Evolutionary conservation across 1,140 invertebrate species (phyloP).

Genomic region (Trichonephila clavata): DNA sequence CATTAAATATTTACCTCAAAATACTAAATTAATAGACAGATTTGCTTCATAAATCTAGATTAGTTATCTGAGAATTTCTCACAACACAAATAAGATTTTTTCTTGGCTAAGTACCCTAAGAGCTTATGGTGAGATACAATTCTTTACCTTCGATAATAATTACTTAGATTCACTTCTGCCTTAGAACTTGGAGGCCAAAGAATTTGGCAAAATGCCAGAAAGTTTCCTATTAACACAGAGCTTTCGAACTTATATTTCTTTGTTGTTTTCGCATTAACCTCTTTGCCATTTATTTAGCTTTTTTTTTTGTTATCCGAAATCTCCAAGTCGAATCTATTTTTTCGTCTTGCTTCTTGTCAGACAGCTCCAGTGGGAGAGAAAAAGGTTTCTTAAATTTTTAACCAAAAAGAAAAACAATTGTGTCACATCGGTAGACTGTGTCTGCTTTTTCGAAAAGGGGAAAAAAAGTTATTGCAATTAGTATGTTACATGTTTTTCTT

Average conservation of each 20-base stretch:
- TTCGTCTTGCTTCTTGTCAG: not conserved
- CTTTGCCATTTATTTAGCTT: not conserved
- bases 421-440: not conserved
- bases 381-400: not conserved
- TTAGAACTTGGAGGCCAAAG: conserved; percentile 14
- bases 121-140: conserved; percentile 33
- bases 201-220: conserved; percentile 42
- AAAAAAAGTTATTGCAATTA: no score
- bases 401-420: not conserved
- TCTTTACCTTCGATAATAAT: conserved; percentile 42
- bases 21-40: conserved; percentile 44
- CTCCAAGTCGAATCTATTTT: not conserved
- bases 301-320: not conserved
- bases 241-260: conserved; percentile 41
- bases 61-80: conserved; percentile 31
- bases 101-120: not conserved
- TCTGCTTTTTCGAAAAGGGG: no score
- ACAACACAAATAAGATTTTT: conserved; percentile 41
- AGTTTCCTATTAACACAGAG: conserved; percentile 44
- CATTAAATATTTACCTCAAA: conserved; percentile 47
- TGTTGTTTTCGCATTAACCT: conserved; percentile 55
- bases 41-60: conserved; percentile 40
- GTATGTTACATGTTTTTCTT: no score
- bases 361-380: no score
- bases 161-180: conserved; percentile 9